Evolutionary conservation across 2,888 invertebrate species (phyloP).

Genomic region (Agrypnus murinus): DNA sequence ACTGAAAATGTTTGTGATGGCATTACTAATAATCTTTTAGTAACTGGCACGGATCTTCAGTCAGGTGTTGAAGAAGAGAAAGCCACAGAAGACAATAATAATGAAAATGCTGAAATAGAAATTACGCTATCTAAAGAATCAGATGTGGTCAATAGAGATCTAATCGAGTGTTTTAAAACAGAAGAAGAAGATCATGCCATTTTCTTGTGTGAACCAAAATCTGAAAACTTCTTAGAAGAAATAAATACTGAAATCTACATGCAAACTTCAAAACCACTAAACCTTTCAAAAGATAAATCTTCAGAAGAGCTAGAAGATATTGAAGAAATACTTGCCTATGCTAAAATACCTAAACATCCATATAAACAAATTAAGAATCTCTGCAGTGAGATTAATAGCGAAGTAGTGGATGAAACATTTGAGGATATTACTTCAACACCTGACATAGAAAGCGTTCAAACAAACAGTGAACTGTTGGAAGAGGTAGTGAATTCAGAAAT

Average conservation of each 20-base stretch:
- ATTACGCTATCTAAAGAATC: too few relatives aligned
- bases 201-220: neutral
- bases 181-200: neutral
- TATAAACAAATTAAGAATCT: neutral
- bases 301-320: neutral
- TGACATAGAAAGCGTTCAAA: too few relatives aligned
- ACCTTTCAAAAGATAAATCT: conserved; percentile 24
- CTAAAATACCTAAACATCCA: neutral
- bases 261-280: conserved; percentile 25
- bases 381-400: too few relatives aligned
- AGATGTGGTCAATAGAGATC: neutral
- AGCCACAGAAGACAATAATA: neutral
- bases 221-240: conserved; percentile 8
- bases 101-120: neutral
- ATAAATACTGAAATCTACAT: neutral
- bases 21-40: too few relatives aligned
- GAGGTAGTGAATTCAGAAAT: too few relatives aligned
- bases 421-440: too few relatives aligned
- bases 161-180: neutral
- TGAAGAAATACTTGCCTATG: neutral
- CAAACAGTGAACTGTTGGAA: too few relatives aligned
- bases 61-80: neutral
- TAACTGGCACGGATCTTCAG: too few relatives aligned
- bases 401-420: too few relatives aligned
- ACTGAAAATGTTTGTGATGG: too few relatives aligned